A percentile compares a stretch with the other conserved stretches of the same genome.
Conservation (phyloP, 2,888 invertebrate species). For the Ectropis crepuscularia region DNA sequence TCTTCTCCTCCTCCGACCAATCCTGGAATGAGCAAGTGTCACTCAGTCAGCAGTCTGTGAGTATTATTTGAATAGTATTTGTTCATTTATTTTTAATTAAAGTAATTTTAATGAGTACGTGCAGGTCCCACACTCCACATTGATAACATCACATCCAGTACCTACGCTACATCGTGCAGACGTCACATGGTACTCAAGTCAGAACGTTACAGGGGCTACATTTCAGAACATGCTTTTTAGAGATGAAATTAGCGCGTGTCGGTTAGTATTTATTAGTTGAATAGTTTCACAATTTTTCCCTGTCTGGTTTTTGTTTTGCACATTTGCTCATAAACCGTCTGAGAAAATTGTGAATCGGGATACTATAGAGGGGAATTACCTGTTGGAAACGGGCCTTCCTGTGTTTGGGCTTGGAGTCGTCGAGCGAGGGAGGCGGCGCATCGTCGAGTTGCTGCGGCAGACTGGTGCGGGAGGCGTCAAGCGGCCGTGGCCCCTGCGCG, state of each 20-base stretch:
- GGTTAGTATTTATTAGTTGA: not conserved
- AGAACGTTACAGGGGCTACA: slow-evolving; percentile 26
- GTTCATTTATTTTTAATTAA: too few relatives aligned
- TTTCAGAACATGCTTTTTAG: slow-evolving; percentile 14
- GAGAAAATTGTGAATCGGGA: not conserved
- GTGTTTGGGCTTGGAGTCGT: slow-evolving; percentile 88
- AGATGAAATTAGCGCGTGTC: not conserved
- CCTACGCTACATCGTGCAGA: slow-evolving; percentile 51
- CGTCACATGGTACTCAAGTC: slow-evolving; percentile 33
- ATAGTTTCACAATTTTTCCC: not conserved
- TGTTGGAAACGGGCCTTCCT: slow-evolving; percentile 94
- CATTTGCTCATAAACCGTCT: too few relatives aligned
- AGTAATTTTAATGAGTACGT: slow-evolving; percentile 13
- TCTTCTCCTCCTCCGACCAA: slow-evolving; percentile 82
- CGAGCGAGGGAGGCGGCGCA: slow-evolving; percentile 67
- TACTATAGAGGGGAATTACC: slow-evolving; percentile 70
- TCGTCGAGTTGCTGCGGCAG: slow-evolving; percentile 72
- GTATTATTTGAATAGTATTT: too few relatives aligned
- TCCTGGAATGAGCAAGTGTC: slow-evolving; percentile 60
- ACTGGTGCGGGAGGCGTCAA: slow-evolving; percentile 76
- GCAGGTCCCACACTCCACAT: slow-evolving; percentile 13
- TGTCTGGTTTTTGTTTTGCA: not conserved
- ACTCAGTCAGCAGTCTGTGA: too few relatives aligned
- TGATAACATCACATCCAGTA: slow-evolving; percentile 17
- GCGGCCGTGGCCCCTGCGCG: slow-evolving; percentile 50